Evolutionary conservation across 2,113 vertebrate genomes (phyloP), one percentile per base, ranked within the genome.

Genomic region (Apaloderma vittatum): DNA sequence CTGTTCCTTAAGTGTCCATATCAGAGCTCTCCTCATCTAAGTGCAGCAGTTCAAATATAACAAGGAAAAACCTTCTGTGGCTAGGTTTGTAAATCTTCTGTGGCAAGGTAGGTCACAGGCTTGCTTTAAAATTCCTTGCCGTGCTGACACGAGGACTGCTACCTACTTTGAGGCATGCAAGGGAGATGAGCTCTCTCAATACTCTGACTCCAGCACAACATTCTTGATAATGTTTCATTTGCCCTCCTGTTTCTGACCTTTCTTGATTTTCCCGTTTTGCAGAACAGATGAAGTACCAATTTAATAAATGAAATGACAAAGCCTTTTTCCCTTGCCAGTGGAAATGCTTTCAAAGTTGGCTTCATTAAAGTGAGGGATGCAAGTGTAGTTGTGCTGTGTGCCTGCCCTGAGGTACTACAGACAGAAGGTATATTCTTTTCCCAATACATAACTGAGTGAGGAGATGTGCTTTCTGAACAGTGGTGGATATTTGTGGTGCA

Each of bases 11-110:
- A 96, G 81, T 45, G 34, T 79, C 54, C 4, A 0, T 86, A 88
- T 75, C 78, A 73, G 54, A 91, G 62, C 54, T 88, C 46, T 95
- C 77, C 58, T 91, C 22, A 5, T 34, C 12, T 70, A 85, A 94
- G 48, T 48, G 61, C 15, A 88, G 29, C 37, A 62, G 62, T 72
- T 94, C 46, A 94, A 78, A 46, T 52, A 73, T 5, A 70, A 75
- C 12, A 90, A 23, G 34, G 61, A 65, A 59, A 93, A 78, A 36
- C 29, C 19, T 78, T 84, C 52, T 55, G 20, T 65, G 88, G 27
- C 37, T 66, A 15, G 18, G 29, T 40, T 51, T 75, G 40, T 84
- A 78, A 73, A 30, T 51, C 52, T 77, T 74, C 37, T 52, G 30
- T 89, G 24, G n/a, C 59, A 77, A 86, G 36, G 62, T 36, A 68